Percentiles rank a stretch among this genome's conserved stretches.
These are phyloP conservation scores for Noctua janthe DNA, from an alignment of 2,888 invertebrate genomes.

Conservation along the genomic window DNA sequence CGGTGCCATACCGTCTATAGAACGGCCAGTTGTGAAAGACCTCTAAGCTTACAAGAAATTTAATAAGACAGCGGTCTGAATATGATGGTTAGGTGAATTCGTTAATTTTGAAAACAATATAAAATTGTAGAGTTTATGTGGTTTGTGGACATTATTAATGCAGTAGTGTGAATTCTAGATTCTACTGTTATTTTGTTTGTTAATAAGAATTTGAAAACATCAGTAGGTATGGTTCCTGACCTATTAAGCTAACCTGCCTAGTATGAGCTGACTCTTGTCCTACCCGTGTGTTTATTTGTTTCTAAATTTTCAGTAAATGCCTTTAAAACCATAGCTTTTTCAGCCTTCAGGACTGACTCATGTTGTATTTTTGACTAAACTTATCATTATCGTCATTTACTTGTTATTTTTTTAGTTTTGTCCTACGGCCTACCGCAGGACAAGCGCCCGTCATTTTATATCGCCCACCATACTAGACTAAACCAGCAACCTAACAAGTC, in stretches of 20 bases:
- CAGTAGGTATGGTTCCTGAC: neutral
- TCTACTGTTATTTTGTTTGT: constrained; percentile 29
- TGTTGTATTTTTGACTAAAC: neutral
- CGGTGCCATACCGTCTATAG: constrained; percentile 67
- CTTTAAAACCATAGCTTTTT: neutral
- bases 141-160: constrained; percentile 17
- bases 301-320: neutral
- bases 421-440: neutral
- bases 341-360: neutral
- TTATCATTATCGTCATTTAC: neutral
- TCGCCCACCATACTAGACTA: neutral
- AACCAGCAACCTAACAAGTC: neutral
- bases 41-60: constrained; percentile 12
- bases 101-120: constrained; percentile 62
- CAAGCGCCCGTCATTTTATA: neutral
- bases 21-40: constrained; percentile 44
- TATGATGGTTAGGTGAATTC: constrained; percentile 32
- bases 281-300: neutral
- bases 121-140: constrained; percentile 55
- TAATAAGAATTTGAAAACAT: constrained; percentile 9
- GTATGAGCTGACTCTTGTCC: neutral
- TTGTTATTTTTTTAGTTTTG: neutral
- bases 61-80: neutral
- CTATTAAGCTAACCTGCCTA: neutral
- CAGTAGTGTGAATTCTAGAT: constrained; percentile 13